phyloP scores from a whole-genome alignment of 2,113 vertebrate genomes.

The Gulo gulo region DNA sequence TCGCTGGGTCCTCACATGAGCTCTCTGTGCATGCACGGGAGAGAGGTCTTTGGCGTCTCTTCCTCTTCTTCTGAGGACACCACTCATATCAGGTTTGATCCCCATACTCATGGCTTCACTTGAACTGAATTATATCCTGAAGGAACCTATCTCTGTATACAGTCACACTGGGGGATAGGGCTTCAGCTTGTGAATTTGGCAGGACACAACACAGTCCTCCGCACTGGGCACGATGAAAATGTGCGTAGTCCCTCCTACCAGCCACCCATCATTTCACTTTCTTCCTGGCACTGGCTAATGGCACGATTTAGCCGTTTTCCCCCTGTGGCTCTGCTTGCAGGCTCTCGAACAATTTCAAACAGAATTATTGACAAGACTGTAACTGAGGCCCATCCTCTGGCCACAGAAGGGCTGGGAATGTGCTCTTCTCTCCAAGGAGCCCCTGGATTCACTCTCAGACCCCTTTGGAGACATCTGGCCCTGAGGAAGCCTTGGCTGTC shows the following conservation, averaged over 20 bases:
- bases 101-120: neutral
- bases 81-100: neutral
- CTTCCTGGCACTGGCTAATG: neutral
- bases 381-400: neutral
- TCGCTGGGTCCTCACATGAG: neutral
- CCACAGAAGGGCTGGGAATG: neutral
- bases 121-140: neutral
- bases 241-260: neutral
- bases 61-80: neutral
- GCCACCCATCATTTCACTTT: neutral
- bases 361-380: neutral
- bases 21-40: neutral
- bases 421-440: neutral
- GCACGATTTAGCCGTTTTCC: neutral
- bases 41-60: neutral
- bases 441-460: neutral
- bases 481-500: neutral
- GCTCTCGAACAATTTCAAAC: neutral
- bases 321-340: rapidly evolving
- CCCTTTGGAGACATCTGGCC: neutral
- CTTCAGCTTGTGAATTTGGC: neutral
- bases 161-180: neutral
- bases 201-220: neutral
- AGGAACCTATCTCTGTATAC: neutral
- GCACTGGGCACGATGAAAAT: neutral